Conservation (phyloP, 2,888 invertebrate species). For the Lacanobia oleracea region DNA sequence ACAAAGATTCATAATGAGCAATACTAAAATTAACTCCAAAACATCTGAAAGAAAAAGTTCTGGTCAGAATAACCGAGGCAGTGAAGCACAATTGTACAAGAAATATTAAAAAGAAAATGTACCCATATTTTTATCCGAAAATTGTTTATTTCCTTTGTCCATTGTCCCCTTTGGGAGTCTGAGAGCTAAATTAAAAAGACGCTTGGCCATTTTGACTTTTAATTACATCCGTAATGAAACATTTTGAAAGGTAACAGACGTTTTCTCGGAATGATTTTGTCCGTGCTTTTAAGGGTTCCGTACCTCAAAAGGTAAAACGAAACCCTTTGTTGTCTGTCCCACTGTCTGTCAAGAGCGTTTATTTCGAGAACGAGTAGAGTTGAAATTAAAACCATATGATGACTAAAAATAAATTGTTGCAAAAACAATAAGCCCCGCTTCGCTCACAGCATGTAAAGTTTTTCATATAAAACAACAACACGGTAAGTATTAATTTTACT, state of each 20-base stretch:
- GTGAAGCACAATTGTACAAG: constrained; percentile 33
- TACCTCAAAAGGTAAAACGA: too few relatives aligned
- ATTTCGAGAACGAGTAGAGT: too few relatives aligned
- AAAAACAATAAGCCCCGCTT: too few relatives aligned
- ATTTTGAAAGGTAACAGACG: constrained; percentile 71
- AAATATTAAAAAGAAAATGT: constrained; percentile 43
- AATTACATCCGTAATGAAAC: constrained; percentile 78
- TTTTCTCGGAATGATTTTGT: constrained; percentile 58
- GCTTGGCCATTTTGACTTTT: constrained; percentile 71
- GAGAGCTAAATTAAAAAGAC: constrained; percentile 69
- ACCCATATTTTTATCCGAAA: constrained; percentile 60
- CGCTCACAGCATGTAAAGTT: too few relatives aligned
- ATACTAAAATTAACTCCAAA: constrained; percentile 25
- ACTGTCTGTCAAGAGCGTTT: too few relatives aligned
- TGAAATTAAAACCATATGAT: too few relatives aligned
- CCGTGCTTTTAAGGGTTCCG: too few relatives aligned
- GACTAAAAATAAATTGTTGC: too few relatives aligned
- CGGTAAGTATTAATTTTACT: too few relatives aligned
- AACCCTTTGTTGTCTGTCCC: too few relatives aligned
- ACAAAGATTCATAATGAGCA: constrained; percentile 21
- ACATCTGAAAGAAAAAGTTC: constrained; percentile 27
- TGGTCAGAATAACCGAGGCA: constrained; percentile 15
- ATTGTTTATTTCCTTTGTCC: constrained; percentile 64
- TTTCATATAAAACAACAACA: too few relatives aligned
- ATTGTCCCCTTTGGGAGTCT: constrained; percentile 67